phyloP scores from a whole-genome alignment of 2,888 invertebrate species.

The Tiliacea aurago region DNA sequence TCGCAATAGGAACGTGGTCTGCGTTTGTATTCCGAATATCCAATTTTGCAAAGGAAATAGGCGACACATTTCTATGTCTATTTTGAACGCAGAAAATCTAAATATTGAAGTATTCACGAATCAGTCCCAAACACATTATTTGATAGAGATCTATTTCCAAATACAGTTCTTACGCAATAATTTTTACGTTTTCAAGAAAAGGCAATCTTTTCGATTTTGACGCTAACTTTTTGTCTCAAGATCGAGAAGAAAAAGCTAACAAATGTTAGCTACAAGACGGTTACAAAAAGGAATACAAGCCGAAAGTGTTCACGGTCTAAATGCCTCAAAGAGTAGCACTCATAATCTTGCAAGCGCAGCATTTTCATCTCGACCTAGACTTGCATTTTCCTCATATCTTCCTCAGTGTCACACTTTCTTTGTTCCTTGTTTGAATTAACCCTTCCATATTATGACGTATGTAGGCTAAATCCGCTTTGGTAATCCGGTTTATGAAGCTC shows the following conservation, averaged over 20 bases:
- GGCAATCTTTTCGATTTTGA: background rate
- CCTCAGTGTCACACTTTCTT: slow-evolving; percentile 52
- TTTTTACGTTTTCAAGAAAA: background rate
- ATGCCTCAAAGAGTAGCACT: slow-evolving; percentile 60
- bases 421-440: slow-evolving; percentile 52
- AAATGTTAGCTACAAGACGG: slow-evolving; percentile 8
- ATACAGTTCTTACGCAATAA: background rate
- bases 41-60: slow-evolving; percentile 37
- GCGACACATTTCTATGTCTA: slow-evolving; percentile 1
- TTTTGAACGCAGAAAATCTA: slow-evolving; percentile 9
- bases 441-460: slow-evolving; percentile 28
- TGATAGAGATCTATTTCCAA: background rate
- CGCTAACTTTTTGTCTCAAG: background rate
- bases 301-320: slow-evolving; percentile 66
- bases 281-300: slow-evolving; percentile 27
- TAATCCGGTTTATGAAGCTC: slow-evolving; percentile 20
- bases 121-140: background rate
- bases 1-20: slow-evolving; percentile 3
- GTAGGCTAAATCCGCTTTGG: slow-evolving; percentile 10
- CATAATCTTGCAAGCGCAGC: slow-evolving; percentile 52
- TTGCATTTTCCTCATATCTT: slow-evolving; percentile 43
- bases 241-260: background rate
- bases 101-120: background rate
- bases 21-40: slow-evolving; percentile 34
- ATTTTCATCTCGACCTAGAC: slow-evolving; percentile 49